These are phyloP conservation scores for Trachurus trachurus DNA, from an alignment of 2,797 vertebrate species.

Conservation along the genomic window DNA sequence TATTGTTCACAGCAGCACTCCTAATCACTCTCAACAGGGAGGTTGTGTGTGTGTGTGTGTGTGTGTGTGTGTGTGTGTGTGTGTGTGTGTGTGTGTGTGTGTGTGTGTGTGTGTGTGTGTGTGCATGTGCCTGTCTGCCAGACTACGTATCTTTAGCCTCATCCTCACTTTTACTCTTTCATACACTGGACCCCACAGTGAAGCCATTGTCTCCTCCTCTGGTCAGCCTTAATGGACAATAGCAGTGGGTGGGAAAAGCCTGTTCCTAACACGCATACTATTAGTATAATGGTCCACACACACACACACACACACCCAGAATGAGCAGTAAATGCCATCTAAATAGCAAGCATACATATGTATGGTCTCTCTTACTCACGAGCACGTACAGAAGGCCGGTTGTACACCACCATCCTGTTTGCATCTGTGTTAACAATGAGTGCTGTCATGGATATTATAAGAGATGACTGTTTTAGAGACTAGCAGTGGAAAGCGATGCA, in stretches of 20 bases:
- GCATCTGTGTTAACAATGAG: slow-evolving; percentile 77
- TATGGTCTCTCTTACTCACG: slow-evolving; percentile 72
- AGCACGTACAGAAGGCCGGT: slow-evolving; percentile 70
- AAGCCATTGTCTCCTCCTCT: slow-evolving; percentile 77
- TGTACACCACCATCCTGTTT: slow-evolving; percentile 82
- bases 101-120: slow-evolving; percentile 37
- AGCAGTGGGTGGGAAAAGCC: slow-evolving; percentile 77
- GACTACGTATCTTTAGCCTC: slow-evolving; percentile 64
- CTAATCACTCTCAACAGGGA: slow-evolving; percentile 84
- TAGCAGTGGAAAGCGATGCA: slow-evolving; percentile 69
- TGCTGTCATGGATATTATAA: slow-evolving; percentile 78
- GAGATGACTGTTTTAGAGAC: slow-evolving; percentile 78
- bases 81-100: slow-evolving; percentile 53
- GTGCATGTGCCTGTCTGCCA: slow-evolving; percentile 19
- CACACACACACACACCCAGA: slow-evolving; percentile 29
- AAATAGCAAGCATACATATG: slow-evolving; percentile 81
- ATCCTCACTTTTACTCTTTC: slow-evolving; percentile 71
- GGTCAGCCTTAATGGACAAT: slow-evolving; percentile 81
- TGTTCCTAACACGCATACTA: slow-evolving; percentile 74
- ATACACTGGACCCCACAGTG: slow-evolving; percentile 73
- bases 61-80: slow-evolving; percentile 31
- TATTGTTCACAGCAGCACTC: slow-evolving; percentile 82
- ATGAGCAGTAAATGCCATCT: slow-evolving; percentile 68
- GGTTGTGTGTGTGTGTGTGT: slow-evolving; percentile 59
- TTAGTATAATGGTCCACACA: slow-evolving; percentile 67